Evolutionary conservation across 2,113 vertebrate species (phyloP), one percentile per base, ranked within the genome.

Genomic region (Crotophaga sulcirostris): DNA sequence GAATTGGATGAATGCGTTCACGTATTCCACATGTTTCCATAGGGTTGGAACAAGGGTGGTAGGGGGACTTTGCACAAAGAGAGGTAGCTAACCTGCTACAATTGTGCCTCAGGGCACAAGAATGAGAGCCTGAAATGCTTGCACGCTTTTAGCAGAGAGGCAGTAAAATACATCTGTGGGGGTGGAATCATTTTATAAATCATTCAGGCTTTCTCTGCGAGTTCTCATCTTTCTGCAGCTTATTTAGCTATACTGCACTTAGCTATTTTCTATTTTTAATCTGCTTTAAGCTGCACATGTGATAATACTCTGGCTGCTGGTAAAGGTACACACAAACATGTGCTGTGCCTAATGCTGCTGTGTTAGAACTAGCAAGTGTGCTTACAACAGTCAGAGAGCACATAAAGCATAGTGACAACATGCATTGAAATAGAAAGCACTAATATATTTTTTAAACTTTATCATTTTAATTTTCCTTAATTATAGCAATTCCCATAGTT

Each of bases 161-260:
- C 91, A 91, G 64, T 36, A 36, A 93, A 82, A 88, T 16, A 23
- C 90, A 74, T 79, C 87, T 31, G n/a, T 45, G 75, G 75, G 87
- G 89, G 95, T 85, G 96, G 92, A 84, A 91, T 87, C 13, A 74
- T 75, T 84, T 52, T 42, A 31, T 56, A 31, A 91, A 89, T 94
- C 84, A 89, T 91, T 74, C 81, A 77, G 6, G 84, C 96, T 95
- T 78, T 84, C 87, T 93, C 86, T 90, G 88, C 44, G 4, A 94
- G 88, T 13, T 67, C 81, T 91, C 60, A 4, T 78, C 90, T 44
- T 76, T 75, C 84, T 77, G 2, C 58, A 60, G 90, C 92, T 94
- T 59, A 4, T 85, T 79, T 28, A 47, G 73, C 78, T 87, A 1
- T n/a, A 4, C 79, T 77, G 88, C 82, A 16, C 85, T 88, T 16